Conservation (phyloP, 2,113 vertebrate species). For the Chauna torquata region DNA sequence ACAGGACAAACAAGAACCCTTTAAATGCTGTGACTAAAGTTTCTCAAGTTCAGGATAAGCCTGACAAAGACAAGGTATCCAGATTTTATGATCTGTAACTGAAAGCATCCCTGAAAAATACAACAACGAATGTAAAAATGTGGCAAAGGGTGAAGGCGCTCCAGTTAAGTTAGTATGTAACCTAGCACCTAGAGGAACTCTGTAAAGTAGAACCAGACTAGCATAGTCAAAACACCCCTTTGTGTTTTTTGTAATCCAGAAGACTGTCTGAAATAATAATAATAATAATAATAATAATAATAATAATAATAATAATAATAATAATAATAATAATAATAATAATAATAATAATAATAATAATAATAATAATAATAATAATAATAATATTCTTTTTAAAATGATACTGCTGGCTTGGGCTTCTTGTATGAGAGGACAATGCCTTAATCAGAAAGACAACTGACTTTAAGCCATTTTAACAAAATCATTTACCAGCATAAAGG, state of each 20-base stretch:
- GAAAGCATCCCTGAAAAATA: neutral
- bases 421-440: neutral
- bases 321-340: neutral
- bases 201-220: neutral
- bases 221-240: neutral
- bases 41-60: neutral
- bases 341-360: neutral
- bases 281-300: too few relatives aligned
- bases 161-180: neutral
- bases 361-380: neutral
- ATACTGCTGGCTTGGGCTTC: neutral
- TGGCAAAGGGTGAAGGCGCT: neutral
- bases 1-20: neutral
- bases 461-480: neutral
- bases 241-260: neutral
- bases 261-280: neutral
- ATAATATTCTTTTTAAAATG: neutral
- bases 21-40: neutral
- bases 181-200: neutral
- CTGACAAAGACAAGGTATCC: neutral
- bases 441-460: neutral
- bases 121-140: rapidly evolving
- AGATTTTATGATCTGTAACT: neutral
- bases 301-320: too few relatives aligned
- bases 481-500: neutral